Evolutionary conservation across 1,140 invertebrate genomes (phyloP).

Genomic region (Chironomus striatipennis): DNA sequence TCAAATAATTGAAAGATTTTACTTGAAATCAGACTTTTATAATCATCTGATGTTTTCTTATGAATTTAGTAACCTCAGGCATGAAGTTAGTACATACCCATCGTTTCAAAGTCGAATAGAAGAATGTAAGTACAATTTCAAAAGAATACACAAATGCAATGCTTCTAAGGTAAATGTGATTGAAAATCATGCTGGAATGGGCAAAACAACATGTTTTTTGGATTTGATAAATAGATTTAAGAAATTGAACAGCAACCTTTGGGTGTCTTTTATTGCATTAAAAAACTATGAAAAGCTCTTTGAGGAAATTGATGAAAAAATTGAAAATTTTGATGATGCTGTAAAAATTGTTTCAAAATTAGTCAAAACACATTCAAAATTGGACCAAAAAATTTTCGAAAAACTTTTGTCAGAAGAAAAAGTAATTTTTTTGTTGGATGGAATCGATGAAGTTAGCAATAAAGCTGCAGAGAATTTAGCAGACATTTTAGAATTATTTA

Average conservation of each 20-base stretch:
- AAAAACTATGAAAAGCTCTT: not conserved
- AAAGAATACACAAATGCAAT: too few relatives aligned
- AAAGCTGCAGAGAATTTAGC: not conserved
- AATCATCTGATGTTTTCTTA: too few relatives aligned
- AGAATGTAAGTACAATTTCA: too few relatives aligned
- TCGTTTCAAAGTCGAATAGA: not conserved
- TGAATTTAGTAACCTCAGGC: too few relatives aligned
- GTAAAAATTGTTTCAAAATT: not conserved
- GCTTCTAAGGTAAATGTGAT: too few relatives aligned
- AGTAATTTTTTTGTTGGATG: not conserved
- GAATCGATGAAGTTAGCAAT: not conserved
- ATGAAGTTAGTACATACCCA: too few relatives aligned
- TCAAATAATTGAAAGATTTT: too few relatives aligned
- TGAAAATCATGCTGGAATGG: not conserved
- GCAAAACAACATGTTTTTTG: not conserved
- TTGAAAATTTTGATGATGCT: not conserved
- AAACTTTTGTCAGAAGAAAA: not conserved
- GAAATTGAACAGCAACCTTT: not conserved
- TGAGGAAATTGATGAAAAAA: not conserved
- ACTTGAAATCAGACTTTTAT: too few relatives aligned
- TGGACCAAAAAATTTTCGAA: not conserved
- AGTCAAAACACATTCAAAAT: not conserved
- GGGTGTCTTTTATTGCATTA: not conserved
- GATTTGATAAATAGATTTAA: not conserved
- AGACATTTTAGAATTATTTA: too few relatives aligned